These are phyloP conservation scores for Lanistes nyassanus DNA, from an alignment of 1,140 invertebrate genomes.

Conservation along the genomic window DNA sequence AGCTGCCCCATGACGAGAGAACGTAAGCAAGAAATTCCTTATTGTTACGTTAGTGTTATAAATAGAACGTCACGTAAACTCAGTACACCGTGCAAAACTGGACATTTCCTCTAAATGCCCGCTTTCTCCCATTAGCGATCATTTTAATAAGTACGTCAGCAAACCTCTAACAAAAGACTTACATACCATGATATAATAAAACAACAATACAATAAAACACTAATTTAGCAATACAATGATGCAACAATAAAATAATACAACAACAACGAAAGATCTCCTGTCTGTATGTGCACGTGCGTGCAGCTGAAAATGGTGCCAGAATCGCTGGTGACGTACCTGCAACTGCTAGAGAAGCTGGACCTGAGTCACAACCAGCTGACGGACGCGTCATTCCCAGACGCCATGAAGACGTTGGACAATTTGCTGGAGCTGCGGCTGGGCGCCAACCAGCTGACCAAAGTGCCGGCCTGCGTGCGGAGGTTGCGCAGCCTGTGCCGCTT, in stretches of 20 bases:
- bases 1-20: too few relatives aligned
- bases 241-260: neutral
- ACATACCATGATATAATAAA: too few relatives aligned
- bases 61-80: too few relatives aligned
- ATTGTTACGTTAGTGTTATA: too few relatives aligned
- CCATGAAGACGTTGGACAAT: slow-evolving; percentile 47
- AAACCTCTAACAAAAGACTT: too few relatives aligned
- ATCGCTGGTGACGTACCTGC: slow-evolving; percentile 42
- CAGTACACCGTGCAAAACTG: too few relatives aligned
- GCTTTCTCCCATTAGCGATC: too few relatives aligned
- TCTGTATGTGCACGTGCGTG: slow-evolving; percentile 41
- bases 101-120: too few relatives aligned
- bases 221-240: too few relatives aligned
- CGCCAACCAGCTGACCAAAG: slow-evolving; percentile 52
- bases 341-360: slow-evolving; percentile 56
- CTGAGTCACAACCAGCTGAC: slow-evolving; percentile 53
- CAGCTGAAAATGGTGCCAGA: slow-evolving; percentile 49
- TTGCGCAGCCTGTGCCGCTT: slow-evolving; percentile 52
- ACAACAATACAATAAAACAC: too few relatives aligned
- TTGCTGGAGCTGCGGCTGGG: slow-evolving; percentile 56
- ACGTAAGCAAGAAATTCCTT: too few relatives aligned
- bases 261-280: neutral
- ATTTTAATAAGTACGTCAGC: too few relatives aligned
- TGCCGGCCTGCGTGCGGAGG: slow-evolving; percentile 47
- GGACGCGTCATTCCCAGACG: slow-evolving; percentile 53